Evolutionary conservation across 2,113 vertebrate genomes (phyloP).

Genomic region (Cinclus mexicanus): DNA sequence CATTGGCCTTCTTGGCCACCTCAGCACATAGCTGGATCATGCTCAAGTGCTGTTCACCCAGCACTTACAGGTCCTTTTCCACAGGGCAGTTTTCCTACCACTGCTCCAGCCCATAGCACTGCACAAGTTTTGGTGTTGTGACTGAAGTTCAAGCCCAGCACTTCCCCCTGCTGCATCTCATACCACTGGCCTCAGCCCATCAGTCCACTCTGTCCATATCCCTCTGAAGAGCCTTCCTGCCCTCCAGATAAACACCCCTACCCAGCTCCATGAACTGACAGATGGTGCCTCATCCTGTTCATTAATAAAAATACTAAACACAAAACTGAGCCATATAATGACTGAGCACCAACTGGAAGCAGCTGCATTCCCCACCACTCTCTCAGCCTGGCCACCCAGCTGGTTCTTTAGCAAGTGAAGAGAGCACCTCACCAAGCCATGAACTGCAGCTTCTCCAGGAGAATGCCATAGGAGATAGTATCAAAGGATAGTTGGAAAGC

Average conservation of each 20-base stretch:
- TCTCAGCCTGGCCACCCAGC: not conserved
- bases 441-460: not conserved
- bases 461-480: not conserved
- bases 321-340: not conserved
- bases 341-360: not conserved
- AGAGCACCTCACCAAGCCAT: not conserved
- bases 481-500: not conserved
- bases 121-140: not conserved
- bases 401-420: not conserved
- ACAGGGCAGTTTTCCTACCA: not conserved
- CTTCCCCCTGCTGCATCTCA: not conserved
- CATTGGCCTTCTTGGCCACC: not conserved
- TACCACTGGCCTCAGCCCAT: not conserved
- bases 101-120: not conserved
- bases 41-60: not conserved
- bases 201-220: not conserved
- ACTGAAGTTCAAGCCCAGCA: not conserved
- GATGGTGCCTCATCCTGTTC: not conserved
- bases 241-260: not conserved
- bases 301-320: not conserved
- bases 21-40: not conserved
- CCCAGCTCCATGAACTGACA: not conserved
- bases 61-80: not conserved
- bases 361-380: not conserved
- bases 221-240: not conserved